Evolutionary conservation across 2,113 vertebrate species (phyloP), one percentile per base, ranked within the genome.

Genomic region (Speoplatyrhinus poulsoni): DNA sequence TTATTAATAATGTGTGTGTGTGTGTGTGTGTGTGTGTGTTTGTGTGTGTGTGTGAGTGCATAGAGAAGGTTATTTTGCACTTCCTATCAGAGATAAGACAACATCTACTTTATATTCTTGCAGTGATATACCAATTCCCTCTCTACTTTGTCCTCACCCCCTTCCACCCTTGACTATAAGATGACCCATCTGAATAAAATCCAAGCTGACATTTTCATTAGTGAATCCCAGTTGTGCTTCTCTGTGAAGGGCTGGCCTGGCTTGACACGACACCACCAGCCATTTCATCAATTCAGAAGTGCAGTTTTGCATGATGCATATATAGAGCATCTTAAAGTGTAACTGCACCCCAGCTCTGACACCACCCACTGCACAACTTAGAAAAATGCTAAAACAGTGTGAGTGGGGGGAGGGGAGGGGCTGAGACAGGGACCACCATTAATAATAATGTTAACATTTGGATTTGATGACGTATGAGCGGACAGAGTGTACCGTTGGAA

Each of bases 121-220:
- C 3, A 8, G 55, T 55, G n/a, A 56, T 12, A 56, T 17, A 41
- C 26, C 19, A 4, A 55, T 17, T 65, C 8, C n/a, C 49, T 15
- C 11, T 12, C 11, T 52, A 52, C 13, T 12, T 52, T 54, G 3
- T 9, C 16, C 9, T 26, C 55, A 13, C 52, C 52, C 52, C 3
- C 52, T 5, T 8, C 52, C 52, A 26, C 10, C 33, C 8, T 49
- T 12, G 26, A 1, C 26, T 26, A 26, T 26, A 56, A 46, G 8
- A 46, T 32, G n/a, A 33, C n/a, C 55, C n/a, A 12, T 12, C 32
- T 49, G 57, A 49, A 67, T 67, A 15, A 47, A 50, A 67, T 67
- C 46, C 32, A 41, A 65, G 32, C 13, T 67, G 17, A 49, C 55
- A 56, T 59, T 67, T 58, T 17, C 46, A 59, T 48, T 16, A 67